Percentiles rank a stretch among this genome's conserved stretches.
These are phyloP conservation scores for Araneus ventricosus DNA, from an alignment of 1,140 invertebrate species.

Conservation along the genomic window DNA sequence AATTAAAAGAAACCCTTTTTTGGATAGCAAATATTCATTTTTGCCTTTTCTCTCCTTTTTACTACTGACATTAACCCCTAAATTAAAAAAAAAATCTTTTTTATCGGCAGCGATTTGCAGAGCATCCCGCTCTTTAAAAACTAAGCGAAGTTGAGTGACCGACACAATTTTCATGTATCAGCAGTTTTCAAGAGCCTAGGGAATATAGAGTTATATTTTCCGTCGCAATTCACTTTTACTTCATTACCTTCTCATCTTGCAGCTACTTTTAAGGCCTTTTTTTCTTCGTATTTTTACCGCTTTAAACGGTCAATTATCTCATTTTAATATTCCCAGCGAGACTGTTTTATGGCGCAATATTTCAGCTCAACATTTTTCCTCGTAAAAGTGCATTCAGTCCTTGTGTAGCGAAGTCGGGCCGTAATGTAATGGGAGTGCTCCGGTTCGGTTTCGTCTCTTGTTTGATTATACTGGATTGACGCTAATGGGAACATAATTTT, in stretches of 20 bases:
- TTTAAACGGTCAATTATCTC: constrained; percentile 74
- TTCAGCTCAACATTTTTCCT: constrained; percentile 51
- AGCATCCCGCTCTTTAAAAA: constrained; percentile 38
- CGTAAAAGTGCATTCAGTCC: constrained; percentile 31
- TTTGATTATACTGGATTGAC: constrained; percentile 58
- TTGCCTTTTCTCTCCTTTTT: no score
- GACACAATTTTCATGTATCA: constrained; percentile 56
- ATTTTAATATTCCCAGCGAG: constrained; percentile 68
- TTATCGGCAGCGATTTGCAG: constrained; percentile 30
- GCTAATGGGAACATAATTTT: constrained; percentile 49
- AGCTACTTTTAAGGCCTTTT: constrained; percentile 48
- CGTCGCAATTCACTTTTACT: constrained; percentile 66
- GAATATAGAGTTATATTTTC: constrained; percentile 52
- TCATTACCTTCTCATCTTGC: constrained; percentile 69
- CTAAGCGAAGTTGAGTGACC: constrained; percentile 50
- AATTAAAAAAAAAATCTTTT: background rate
- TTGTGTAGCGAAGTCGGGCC: background rate
- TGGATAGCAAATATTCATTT: no score
- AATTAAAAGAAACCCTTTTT: no score
- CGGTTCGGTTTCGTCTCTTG: constrained; percentile 15
- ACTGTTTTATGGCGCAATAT: constrained; percentile 67
- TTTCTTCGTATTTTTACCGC: constrained; percentile 52
- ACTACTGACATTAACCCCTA: no score
- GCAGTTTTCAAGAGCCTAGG: constrained; percentile 53
- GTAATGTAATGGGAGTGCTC: constrained; percentile 23